Evolutionary conservation across 2,113 vertebrate genomes (phyloP).

Genomic region (Circaetus gallicus): DNA sequence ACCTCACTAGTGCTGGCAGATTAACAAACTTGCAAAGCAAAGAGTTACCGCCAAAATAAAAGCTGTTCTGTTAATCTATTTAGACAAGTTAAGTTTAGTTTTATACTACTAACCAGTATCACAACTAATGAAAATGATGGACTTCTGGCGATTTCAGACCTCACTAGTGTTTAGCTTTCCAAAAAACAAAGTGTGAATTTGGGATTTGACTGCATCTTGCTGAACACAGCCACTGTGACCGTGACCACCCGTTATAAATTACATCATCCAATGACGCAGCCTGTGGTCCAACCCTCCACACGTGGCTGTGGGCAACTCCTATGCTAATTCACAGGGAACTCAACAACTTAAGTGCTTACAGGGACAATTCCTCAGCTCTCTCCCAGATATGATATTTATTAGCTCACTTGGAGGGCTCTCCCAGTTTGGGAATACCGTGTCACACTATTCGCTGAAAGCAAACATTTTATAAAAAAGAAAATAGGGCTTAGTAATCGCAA

Average conservation of each 20-base stretch:
- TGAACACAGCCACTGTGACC: rapidly evolving
- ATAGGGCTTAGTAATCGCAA: neutral
- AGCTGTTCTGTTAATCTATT: rapidly evolving
- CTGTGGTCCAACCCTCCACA: neutral
- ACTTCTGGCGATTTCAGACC: neutral
- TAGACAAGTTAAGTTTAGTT: neutral
- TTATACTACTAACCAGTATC: neutral
- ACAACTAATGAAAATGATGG: rapidly evolving
- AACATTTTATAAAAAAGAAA: neutral
- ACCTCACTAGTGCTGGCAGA: neutral
- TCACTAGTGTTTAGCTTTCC: neutral
- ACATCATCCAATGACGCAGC: neutral
- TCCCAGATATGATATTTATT: neutral
- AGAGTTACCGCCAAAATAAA: neutral
- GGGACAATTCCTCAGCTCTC: neutral
- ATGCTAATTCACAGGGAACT: rapidly evolving
- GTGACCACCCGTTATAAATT: rapidly evolving
- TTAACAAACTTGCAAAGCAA: neutral
- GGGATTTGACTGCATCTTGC: neutral
- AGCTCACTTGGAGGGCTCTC: neutral
- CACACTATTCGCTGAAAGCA: neutral
- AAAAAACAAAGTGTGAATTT: neutral
- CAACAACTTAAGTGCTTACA: rapidly evolving
- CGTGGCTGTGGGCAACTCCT: rapidly evolving
- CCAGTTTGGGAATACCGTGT: neutral